These are phyloP conservation scores for Oophaga sylvatica DNA, from an alignment of 2,797 vertebrate species.

Conservation along the genomic window DNA sequence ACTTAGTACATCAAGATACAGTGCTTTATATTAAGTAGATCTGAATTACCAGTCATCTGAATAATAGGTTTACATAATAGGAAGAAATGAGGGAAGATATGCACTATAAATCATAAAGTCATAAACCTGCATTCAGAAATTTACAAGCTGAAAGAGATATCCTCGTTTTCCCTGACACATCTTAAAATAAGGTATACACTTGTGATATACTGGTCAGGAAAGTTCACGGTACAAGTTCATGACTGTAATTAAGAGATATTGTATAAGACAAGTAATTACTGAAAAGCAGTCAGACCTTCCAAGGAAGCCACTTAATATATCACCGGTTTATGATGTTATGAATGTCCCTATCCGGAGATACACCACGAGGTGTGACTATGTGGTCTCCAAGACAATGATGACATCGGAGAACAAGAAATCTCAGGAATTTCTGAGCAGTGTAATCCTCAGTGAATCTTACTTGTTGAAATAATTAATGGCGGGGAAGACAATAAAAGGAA, in stretches of 20 bases:
- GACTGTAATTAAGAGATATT: conserved; percentile 13
- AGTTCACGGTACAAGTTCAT: conserved; percentile 34
- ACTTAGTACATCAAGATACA: conserved; percentile 32
- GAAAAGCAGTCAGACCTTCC: not conserved
- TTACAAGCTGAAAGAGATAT: conserved; percentile 35
- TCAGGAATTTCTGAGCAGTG: not conserved
- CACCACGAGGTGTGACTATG: not conserved
- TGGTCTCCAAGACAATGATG: not conserved
- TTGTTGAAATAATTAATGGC: not conserved
- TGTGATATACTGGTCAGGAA: conserved; percentile 1
- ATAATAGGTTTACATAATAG: not conserved
- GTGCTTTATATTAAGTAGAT: conserved; percentile 28
- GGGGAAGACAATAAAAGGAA: conserved; percentile 12
- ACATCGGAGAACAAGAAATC: not conserved
- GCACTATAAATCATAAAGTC: conserved; percentile 15
- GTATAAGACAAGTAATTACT: conserved; percentile 8
- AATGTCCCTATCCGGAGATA: not conserved
- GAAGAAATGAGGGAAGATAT: not conserved
- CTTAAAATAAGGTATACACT: conserved; percentile 14
- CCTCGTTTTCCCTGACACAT: conserved; percentile 5
- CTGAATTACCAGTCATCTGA: conserved; percentile 52
- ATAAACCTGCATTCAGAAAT: conserved; percentile 16
- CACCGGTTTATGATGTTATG: not conserved
- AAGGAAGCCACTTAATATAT: conserved; percentile 2
- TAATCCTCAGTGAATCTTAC: not conserved